Base-by-base conservation (phyloP, 2,113 vertebrate genomes). In the Cryptomyrus ogoouensis region DNA sequence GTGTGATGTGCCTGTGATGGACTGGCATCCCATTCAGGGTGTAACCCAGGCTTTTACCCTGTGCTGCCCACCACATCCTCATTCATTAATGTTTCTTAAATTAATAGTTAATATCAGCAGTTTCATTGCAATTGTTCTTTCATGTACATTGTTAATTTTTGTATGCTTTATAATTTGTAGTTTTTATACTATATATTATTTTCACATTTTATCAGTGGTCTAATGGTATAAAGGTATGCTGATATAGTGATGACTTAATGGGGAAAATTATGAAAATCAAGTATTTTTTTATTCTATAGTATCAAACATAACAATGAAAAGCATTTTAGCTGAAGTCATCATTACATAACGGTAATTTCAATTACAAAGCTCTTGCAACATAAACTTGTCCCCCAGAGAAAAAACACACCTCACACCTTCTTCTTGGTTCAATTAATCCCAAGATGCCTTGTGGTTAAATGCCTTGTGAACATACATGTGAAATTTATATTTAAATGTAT, bases 381-480 rank as follows among this genome's bases (percentile, higher is more conserved):
- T 44, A 7, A 83, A 44, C 39, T 83, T 42, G 39, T 84, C 44
- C 83, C 87, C 50, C 50, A 58, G 50, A 88, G 35, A 39, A 88
- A 88, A 88, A 58, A 7, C 35, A 49, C 6, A 58, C 53, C 6
- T 24, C 24, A 39, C 21, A 21, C 31, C 44, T 88, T 31, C 56
- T 62, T 46, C 15, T 66, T 44, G 56, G 27, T 21, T 62, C 53
- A 88, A 62, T 62, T 88, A 88, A 88, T 62, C 87, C 87, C 56
- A 66, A 58, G 42, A n/a, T 46, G 87, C 87, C 56, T 62, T 46
- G 35, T n/a, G 56, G 87, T 88, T n/a, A 62, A 88, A 88, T 24
- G 39, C 87, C 31, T 62, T 46, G 17, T 10, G 17, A 88, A 24
- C 44, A 46, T 62, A 88, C 39, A 62, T 88, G 17, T 62, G 24